Evolutionary conservation across 2,888 invertebrate species (phyloP).

Genomic region (Drosophila melanosoma): DNA sequence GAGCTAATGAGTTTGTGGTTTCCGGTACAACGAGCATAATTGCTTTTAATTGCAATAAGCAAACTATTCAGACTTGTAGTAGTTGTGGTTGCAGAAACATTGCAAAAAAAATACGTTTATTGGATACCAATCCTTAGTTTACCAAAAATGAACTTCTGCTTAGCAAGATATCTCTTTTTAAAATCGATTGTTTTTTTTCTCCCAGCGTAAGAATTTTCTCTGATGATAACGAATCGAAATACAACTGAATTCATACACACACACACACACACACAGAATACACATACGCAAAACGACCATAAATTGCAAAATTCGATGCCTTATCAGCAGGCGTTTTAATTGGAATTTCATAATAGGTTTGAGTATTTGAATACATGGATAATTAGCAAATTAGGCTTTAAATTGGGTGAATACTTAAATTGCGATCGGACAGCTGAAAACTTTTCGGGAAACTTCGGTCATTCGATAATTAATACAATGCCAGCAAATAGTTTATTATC

Average conservation of each 20-base stretch:
- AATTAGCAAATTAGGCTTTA: constrained; percentile 65
- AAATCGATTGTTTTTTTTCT: constrained; percentile 11
- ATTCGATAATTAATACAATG: constrained; percentile 61
- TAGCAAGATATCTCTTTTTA: background rate
- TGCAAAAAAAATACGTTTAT: background rate
- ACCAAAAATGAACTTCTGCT: background rate
- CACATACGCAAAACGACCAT: background rate
- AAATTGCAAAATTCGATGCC: constrained; percentile 20
- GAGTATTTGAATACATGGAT: constrained; percentile 49
- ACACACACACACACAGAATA: background rate
- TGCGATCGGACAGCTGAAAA: constrained; percentile 37
- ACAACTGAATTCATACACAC: background rate
- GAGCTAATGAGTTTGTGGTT: constrained; percentile 79
- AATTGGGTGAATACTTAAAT: constrained; percentile 41
- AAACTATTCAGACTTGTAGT: constrained; percentile 73
- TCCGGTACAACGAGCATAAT: constrained; percentile 69
- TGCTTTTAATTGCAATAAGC: constrained; percentile 79
- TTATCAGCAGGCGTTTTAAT: constrained; percentile 45
- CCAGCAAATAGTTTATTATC: constrained; percentile 50
- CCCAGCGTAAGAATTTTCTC: background rate
- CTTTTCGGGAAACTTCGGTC: constrained; percentile 55
- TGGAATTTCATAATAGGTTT: constrained; percentile 19
- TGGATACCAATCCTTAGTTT: background rate
- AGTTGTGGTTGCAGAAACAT: constrained; percentile 55
- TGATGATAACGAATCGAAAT: background rate